Conservation (phyloP, 1,140 invertebrate species). For the Trinorchestia longiramus region DNA sequence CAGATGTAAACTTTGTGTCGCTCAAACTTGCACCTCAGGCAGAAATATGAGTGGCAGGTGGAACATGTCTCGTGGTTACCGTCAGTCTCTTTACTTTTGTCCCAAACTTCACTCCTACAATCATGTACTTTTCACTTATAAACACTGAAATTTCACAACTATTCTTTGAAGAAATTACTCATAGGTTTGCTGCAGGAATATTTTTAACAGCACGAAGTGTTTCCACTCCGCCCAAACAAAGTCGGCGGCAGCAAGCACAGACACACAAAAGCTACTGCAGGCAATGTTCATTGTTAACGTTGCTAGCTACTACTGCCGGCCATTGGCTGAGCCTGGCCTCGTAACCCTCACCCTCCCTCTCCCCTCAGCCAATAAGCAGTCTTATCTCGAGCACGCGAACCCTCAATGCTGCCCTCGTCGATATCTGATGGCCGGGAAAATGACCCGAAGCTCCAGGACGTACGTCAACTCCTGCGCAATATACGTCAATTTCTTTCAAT, state of each 20-base stretch:
- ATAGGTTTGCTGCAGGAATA: background rate
- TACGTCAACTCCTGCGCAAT: background rate
- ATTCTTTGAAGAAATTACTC: background rate
- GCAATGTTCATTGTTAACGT: slow-evolving; percentile 19
- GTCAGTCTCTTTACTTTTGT: background rate
- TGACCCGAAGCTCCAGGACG: background rate
- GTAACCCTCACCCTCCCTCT: slow-evolving; percentile 43
- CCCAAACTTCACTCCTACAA: background rate
- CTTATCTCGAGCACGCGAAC: slow-evolving; percentile 46
- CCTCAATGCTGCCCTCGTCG: background rate
- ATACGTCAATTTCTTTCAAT: background rate
- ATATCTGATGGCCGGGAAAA: background rate
- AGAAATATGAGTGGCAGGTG: background rate
- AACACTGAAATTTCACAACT: background rate
- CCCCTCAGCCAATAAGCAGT: slow-evolving; percentile 29
- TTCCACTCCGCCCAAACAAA: background rate
- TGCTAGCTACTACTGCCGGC: background rate
- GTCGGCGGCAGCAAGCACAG: background rate
- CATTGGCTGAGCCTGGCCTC: slow-evolving; percentile 22
- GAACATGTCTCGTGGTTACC: background rate
- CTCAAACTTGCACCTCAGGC: background rate
- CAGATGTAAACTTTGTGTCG: background rate
- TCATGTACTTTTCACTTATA: background rate
- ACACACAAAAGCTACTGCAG: background rate
- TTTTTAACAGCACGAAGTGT: background rate